Percentiles rank a stretch among this genome's conserved stretches.
Evolutionary conservation across 2,888 invertebrate genomes (phyloP).

Genomic region (Seladonia tumulorum): DNA sequence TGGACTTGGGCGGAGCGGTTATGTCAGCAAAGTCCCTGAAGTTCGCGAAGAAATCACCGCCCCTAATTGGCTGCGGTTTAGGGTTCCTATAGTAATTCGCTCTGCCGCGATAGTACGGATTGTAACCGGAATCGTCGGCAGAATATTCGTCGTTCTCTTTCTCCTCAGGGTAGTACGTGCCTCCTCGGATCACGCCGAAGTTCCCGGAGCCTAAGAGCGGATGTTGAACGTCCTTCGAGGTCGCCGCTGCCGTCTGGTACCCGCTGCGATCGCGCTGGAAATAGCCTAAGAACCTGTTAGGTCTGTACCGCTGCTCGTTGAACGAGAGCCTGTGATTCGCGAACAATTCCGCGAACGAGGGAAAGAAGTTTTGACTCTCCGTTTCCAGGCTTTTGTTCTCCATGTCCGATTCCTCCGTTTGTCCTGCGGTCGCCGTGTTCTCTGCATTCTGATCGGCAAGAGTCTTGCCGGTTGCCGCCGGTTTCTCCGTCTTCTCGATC

Average conservation of each 20-base stretch:
- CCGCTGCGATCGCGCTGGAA: slow-evolving; percentile 80
- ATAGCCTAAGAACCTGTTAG: slow-evolving; percentile 82
- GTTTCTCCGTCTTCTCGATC: slow-evolving; percentile 4
- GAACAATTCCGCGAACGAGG: slow-evolving; percentile 90
- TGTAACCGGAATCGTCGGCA: slow-evolving; percentile 86
- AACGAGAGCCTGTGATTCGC: slow-evolving; percentile 87
- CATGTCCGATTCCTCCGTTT: background rate
- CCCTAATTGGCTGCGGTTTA: slow-evolving; percentile 89
- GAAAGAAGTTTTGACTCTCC: slow-evolving; percentile 90
- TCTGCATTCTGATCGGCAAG: slow-evolving; percentile 58
- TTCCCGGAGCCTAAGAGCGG: slow-evolving; percentile 87
- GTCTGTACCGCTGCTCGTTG: slow-evolving; percentile 86
- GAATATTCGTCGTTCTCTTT: slow-evolving; percentile 89
- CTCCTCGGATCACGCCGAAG: slow-evolving; percentile 94
- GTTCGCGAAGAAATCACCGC: slow-evolving; percentile 93
- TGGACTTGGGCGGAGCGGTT: slow-evolving; percentile 92
- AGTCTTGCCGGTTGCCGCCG: slow-evolving; percentile 2
- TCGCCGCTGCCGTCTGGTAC: slow-evolving; percentile 75
- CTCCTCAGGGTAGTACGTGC: slow-evolving; percentile 90
- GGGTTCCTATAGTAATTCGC: slow-evolving; percentile 90
- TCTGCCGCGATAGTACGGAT: slow-evolving; percentile 88
- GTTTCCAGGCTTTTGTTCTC: slow-evolving; percentile 85
- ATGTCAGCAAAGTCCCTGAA: slow-evolving; percentile 96
- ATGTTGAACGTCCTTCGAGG: slow-evolving; percentile 85
- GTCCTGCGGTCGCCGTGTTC: slow-evolving; percentile 45